phyloP scores from a whole-genome alignment of 1,140 invertebrate species.

The Trichonephila clavipes region DNA sequence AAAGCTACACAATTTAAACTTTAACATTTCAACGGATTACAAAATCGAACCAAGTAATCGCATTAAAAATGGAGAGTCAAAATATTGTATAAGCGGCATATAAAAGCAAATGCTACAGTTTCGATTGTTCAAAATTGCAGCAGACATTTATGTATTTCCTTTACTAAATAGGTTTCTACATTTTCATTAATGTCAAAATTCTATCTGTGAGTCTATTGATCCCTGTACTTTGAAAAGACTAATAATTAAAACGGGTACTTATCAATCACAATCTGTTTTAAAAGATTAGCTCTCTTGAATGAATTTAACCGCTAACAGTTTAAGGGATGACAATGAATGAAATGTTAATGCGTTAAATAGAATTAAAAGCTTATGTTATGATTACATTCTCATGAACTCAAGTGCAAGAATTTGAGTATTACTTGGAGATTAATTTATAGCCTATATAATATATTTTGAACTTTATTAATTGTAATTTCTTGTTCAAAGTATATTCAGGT shows the following conservation, averaged over 20 bases:
- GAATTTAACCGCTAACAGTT: not conserved
- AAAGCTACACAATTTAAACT: not conserved
- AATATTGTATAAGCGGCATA: not conserved
- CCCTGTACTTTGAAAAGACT: not conserved
- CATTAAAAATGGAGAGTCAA: not conserved
- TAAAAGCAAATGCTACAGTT: not conserved
- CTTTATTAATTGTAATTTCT: too few relatives aligned
- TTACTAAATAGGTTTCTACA: not conserved
- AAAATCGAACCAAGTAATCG: not conserved
- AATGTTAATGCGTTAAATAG: not conserved
- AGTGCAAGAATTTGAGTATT: not conserved
- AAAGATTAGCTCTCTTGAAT: not conserved
- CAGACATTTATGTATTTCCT: not conserved
- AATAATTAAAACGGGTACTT: not conserved
- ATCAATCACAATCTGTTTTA: conserved; percentile 1
- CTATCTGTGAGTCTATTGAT: not conserved
- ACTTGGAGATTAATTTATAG: not conserved
- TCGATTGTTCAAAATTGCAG: not conserved
- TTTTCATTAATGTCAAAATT: conserved; percentile 2
- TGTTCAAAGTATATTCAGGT: too few relatives aligned
- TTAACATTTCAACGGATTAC: not conserved
- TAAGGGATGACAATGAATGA: conserved; percentile 10
- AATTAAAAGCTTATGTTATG: not conserved
- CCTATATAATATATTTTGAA: too few relatives aligned
- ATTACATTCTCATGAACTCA: not conserved